phyloP scores from a whole-genome alignment of 2,888 invertebrate species.

The Iphiclides podalirius region DNA sequence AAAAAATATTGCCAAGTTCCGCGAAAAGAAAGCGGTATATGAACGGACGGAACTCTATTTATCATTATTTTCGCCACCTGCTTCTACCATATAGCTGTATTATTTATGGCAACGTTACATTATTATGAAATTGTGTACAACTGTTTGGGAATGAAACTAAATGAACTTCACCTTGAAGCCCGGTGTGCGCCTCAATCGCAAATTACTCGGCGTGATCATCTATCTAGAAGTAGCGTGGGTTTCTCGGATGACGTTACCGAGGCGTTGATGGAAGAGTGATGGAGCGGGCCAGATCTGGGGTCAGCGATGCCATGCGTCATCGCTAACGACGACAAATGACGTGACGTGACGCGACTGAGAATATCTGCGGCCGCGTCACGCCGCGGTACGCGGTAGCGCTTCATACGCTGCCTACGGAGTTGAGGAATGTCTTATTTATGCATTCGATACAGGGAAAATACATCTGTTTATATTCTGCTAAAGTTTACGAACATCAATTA shows the following conservation, averaged over 20 bases:
- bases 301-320: constrained; percentile 74
- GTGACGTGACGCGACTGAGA: constrained; percentile 48
- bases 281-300: constrained; percentile 65
- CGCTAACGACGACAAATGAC: constrained; percentile 79
- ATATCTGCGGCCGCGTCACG: constrained; percentile 35
- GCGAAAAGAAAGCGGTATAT: constrained; percentile 66
- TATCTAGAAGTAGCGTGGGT: constrained; percentile 6
- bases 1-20: constrained; percentile 52
- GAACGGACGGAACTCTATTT: constrained; percentile 34
- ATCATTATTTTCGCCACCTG: constrained; percentile 55
- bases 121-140: not conserved
- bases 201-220: not conserved
- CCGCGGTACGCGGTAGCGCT: constrained; percentile 19
- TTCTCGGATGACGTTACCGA: constrained; percentile 29
- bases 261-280: constrained; percentile 67
- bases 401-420: constrained; percentile 20
- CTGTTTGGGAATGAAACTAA: not conserved
- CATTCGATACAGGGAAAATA: constrained; percentile 22
- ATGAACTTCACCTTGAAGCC: constrained; percentile 13
- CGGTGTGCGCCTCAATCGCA: not conserved
- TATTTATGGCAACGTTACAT: constrained; percentile 2
- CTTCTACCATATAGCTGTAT: constrained; percentile 37
- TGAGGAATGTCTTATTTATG: constrained; percentile 26
- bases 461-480: constrained; percentile 24
- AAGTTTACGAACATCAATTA: constrained; percentile 22